Base-by-base conservation (phyloP, 2,797 vertebrate genomes). In the Loris lydekkerianus region DNA sequence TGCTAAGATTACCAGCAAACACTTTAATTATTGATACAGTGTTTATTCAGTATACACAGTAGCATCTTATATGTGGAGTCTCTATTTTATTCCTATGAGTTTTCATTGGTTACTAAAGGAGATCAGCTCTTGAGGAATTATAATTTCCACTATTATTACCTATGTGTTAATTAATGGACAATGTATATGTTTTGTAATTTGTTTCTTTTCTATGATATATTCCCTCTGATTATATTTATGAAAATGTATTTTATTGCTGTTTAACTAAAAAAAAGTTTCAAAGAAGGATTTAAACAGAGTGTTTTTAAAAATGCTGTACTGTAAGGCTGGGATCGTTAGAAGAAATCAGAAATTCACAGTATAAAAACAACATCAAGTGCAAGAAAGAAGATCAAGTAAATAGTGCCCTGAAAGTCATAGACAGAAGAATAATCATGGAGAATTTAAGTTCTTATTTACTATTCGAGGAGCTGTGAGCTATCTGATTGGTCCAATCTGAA, bases 201-300 rank as follows among this genome's bases (percentile, higher is more conserved):
- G 14, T 37, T 40, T 80, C 13, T 76, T 86, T 53, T n/a, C 37
- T 91, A 10, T 56, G 15, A 0, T 34, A 60, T 75, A 67, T 60
- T 11, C 60, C 2, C 37, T 78, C 21, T 85, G 29, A 89, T 77
- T 65, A 58, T 88, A 89, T 69, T 92, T 61, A 65, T 81, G 37
- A 63, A 73, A 60, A 67, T 86, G 31, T 2, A 89, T 72, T 77
- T 72, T 61, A 72, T 70, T 84, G 1, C 23, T 86, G 0, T 65
- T 94, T 17, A 95, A 61, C 40, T 29, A 93, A 95, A 29, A 85
- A 77, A 13, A 14, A 1, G 29, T 69, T 90, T 72, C 60, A 85
- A 78, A 90, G 27, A 94, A 46, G 8, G 7, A 77, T 82, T 94
- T 89, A 76, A 37, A 23, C 10, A 46, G 78, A 69, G 3, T 77